A percentile compares a stretch with the other conserved stretches of the same genome.
Evolutionary conservation across 2,797 vertebrate genomes (phyloP).

Genomic region (Tapirus indicus): DNA sequence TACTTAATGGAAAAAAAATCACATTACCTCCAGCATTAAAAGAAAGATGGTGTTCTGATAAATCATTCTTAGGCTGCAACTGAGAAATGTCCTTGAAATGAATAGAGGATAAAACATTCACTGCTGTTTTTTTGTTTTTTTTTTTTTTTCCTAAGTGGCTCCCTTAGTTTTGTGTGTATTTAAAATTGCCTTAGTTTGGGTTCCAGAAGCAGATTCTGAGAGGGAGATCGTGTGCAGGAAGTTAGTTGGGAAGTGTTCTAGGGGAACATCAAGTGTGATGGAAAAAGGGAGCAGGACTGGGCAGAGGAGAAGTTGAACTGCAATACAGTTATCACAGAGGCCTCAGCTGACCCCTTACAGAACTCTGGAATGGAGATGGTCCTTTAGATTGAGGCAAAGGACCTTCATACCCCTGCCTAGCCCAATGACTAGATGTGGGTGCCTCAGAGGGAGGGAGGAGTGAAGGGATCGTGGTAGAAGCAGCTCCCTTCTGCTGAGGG

Average conservation of each 20-base stretch:
- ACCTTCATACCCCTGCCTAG: background rate
- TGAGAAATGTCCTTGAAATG: constrained; percentile 2
- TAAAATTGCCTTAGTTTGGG: background rate
- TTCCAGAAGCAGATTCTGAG: background rate
- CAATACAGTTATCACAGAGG: background rate
- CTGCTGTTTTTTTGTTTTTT: background rate
- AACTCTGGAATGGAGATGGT: background rate
- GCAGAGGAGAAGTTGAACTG: background rate
- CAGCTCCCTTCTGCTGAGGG: background rate
- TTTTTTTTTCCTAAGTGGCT: background rate
- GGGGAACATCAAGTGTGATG: background rate
- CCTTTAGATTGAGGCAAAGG: background rate
- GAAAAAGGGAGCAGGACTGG: background rate
- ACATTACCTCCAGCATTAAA: background rate
- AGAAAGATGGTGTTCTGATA: background rate
- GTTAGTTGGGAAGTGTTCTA: background rate
- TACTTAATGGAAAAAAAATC: background rate
- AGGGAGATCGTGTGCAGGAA: background rate
- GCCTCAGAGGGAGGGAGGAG: fast-evolving
- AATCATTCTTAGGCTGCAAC: background rate
- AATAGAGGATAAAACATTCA: background rate
- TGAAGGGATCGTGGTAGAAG: background rate
- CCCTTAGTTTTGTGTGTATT: background rate
- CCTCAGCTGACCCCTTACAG: background rate
- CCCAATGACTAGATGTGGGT: background rate